Evolutionary conservation across 2,888 invertebrate species (phyloP).

Genomic region (Cephus spinipes): DNA sequence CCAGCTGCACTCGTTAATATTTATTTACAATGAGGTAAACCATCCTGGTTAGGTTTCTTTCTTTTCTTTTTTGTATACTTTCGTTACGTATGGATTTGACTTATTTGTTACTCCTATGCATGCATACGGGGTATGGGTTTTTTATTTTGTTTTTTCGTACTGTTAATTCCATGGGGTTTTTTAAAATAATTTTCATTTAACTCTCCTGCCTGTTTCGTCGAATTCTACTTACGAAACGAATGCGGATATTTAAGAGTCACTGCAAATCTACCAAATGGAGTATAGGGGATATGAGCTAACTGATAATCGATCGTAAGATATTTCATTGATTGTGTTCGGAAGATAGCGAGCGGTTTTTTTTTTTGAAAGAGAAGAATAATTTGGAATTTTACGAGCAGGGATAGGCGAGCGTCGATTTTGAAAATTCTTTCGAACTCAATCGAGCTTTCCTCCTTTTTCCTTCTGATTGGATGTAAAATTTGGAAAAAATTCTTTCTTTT

Average conservation of each 20-base stretch:
- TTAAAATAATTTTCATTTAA: slow-evolving; percentile 11
- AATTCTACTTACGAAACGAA: no score
- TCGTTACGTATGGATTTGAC: slow-evolving; percentile 22
- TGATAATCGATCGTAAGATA: no score
- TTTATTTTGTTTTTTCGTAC: slow-evolving; percentile 12
- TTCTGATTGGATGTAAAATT: no score
- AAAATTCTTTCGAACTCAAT: background rate
- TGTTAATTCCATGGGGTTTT: no score
- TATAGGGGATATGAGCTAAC: no score
- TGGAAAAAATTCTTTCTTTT: no score
- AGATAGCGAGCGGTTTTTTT: no score
- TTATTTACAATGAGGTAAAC: slow-evolving; percentile 9
- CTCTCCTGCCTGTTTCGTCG: slow-evolving; percentile 10
- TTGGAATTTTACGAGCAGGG: no score
- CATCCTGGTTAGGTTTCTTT: slow-evolving; percentile 27
- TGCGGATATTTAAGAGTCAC: no score
- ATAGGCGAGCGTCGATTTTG: background rate
- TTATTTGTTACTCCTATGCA: slow-evolving; percentile 37
- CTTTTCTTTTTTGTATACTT: slow-evolving; percentile 18
- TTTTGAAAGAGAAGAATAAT: no score
- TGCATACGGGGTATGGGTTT: slow-evolving; percentile 32
- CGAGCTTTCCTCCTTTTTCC: background rate
- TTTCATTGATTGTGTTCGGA: no score
- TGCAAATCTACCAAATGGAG: no score
- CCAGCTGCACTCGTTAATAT: slow-evolving; percentile 19